Evolutionary conservation across 2,113 vertebrate species (phyloP), one percentile per base, ranked within the genome.

Genomic region (Lota lota): DNA sequence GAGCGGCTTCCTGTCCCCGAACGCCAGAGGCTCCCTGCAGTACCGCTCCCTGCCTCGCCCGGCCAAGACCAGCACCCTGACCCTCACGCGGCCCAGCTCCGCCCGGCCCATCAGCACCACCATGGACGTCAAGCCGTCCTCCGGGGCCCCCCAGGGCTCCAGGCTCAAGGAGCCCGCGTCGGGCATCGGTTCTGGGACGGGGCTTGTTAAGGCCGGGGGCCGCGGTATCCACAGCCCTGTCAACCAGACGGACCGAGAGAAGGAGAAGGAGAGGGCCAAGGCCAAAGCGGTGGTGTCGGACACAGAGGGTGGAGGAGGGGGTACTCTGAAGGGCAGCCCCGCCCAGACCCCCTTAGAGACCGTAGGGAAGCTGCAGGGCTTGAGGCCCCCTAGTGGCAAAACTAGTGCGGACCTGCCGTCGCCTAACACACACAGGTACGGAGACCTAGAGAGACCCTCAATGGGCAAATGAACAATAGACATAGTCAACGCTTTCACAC

Each of bases 21-120:
- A 92, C 12, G 96, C 96, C 66, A 94, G 97, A 18, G 93, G 93
- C 17, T 95, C 95, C 72, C 95, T 98, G 61, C 97, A 98, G 83
- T 98, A 98, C 66, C 96, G 96, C 73, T 98, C 96, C 80, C 92
- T 99, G 73, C 97, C 96, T 15, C 94, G 97, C n/a, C 97, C 96
- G 0, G 95, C 96, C 73, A 99, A 99, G 82, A 96, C 97, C 18
- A 96, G 93, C 83, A 92, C 95, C 50, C 93, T 99, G 90, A 97
- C 94, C 0, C 90, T 98, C 58, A 97, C 94, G 0, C 91, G 95
- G 33, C 88, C 88, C 0, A 93, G 95, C 18, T 79, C 88, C 0
- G 77, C 93, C 0, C 93, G 96, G 0, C 97, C 95, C 0, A 85
- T 96, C 16, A 98, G 96, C 90, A 95, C 94, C 74, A 95, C 90